phyloP scores from a whole-genome alignment of 2,797 vertebrate genomes.

The Melanotaenia nigrans region DNA sequence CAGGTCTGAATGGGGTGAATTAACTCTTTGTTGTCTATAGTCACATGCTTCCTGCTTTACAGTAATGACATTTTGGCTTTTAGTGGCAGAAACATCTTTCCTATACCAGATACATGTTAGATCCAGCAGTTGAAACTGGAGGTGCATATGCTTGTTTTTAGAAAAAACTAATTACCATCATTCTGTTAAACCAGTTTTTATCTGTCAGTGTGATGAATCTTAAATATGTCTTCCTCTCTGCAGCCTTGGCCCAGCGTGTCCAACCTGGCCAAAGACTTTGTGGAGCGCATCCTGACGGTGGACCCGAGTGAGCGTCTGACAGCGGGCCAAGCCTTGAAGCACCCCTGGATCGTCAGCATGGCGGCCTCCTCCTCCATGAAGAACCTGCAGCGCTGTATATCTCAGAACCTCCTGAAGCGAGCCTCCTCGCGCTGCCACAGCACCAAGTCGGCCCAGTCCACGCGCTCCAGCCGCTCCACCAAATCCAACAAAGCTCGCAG shows the following conservation, averaged over 20 bases:
- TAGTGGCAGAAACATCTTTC: no score
- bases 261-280: slow-evolving; percentile 98
- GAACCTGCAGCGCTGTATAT: slow-evolving; percentile 98
- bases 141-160: no score
- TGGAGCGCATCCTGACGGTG: slow-evolving; percentile 94
- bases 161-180: no score
- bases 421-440: slow-evolving; percentile 98
- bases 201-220: no score
- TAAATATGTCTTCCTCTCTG: slow-evolving; percentile 23
- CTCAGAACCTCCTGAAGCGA: slow-evolving; percentile 97
- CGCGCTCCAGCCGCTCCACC: slow-evolving; percentile 94
- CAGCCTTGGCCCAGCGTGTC: slow-evolving; percentile 99
- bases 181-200: no score
- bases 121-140: no score
- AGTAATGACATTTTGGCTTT: neutral
- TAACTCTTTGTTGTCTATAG: no score
- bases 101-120: no score
- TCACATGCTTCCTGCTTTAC: neutral
- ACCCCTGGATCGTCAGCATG: slow-evolving; percentile 98
- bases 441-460: slow-evolving; percentile 97
- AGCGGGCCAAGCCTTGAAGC: slow-evolving; percentile 94
- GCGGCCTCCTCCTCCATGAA: slow-evolving; percentile 98
- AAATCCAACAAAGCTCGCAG: slow-evolving; percentile 95
- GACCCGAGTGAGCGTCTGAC: slow-evolving; percentile 92
- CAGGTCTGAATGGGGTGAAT: no score